Evolutionary conservation across 2,113 vertebrate species (phyloP), one percentile per base, ranked within the genome.

Genomic region (Chloebia gouldiae): DNA sequence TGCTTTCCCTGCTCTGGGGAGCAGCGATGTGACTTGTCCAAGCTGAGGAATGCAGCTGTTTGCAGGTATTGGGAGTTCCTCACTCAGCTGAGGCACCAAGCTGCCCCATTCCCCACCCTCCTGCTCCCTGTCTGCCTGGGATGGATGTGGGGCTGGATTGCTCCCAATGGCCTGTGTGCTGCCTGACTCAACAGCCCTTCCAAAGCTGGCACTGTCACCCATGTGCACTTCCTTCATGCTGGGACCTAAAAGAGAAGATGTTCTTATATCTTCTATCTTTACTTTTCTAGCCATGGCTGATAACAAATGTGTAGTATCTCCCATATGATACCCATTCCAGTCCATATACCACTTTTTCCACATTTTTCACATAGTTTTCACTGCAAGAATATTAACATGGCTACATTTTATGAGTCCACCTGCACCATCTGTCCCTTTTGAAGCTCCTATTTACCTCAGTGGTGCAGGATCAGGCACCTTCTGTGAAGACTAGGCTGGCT

Each of bases 181-280:
- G 40, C 33, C 65, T 23, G 39, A 9, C 35, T 57, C 14, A 15
- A 7, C 21, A 15, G 15, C n/a, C 28, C 60, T 42, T 60, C 23
- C 68, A 23, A 39, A 50, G 61, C 69, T 82, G 54, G 3, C 7
- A 6, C 47, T 31, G 45, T 37, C 50, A 42, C 15, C 50, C 17
- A 1, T 0, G 0, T 27, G 44, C 5, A 0, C 44, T 54, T 63
- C 1, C 0, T 17, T 80, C 24, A 1, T 31, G 8, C 17, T 42
- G 50, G 6, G 10, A 23, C 21, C 19, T 80, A 51, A 8, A 78
- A 75, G 23, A 14, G 35, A 79, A 79, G 31, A 6, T 28, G 28
- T 18, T 11, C 14, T 17, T 7, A 4, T 28, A 10, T 30, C 18
- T 50, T 35, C 25, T 8, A 30, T 24, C 39, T 80, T 37, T 33